A percentile compares a stretch with the other conserved stretches of the same genome.
phyloP scores from a whole-genome alignment of 2,113 vertebrate species.

The Tragulus kanchil region DNA sequence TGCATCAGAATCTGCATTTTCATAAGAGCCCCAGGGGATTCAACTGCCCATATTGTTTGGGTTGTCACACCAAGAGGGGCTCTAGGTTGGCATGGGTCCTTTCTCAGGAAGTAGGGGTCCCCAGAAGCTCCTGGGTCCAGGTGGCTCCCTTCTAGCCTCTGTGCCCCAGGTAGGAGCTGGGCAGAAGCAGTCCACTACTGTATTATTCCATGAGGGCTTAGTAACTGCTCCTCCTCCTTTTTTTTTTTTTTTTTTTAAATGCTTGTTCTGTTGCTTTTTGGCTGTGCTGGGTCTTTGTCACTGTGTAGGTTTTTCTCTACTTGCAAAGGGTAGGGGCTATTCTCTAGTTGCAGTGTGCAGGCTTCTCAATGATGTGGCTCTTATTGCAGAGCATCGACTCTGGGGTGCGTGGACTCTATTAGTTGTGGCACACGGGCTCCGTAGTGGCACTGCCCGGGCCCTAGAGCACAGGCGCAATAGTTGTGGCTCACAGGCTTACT shows the following conservation, averaged over 20 bases:
- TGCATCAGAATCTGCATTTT: background rate
- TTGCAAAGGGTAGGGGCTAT: background rate
- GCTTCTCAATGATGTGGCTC: background rate
- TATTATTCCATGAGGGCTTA: background rate
- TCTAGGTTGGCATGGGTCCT: background rate
- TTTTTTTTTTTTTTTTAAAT: background rate
- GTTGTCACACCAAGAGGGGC: background rate
- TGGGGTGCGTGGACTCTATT: too few species aligned
- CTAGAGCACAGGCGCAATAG: background rate
- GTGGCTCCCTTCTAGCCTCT: background rate
- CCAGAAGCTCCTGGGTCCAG: background rate
- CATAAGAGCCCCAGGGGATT: background rate
- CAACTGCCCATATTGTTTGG: background rate
- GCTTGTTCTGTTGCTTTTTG: background rate
- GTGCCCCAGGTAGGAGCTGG: background rate
- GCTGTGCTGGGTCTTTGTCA: background rate
- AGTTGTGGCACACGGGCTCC: too few species aligned
- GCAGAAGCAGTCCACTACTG: background rate
- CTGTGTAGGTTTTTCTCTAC: fast-evolving
- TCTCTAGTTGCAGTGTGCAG: background rate
- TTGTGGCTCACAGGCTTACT: background rate
- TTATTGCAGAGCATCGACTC: background rate
- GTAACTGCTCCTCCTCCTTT: background rate
- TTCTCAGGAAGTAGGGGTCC: background rate
- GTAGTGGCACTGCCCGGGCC: background rate